Percentiles rank a stretch among this genome's conserved stretches.
Evolutionary conservation across 64 coral and sea anemone species (phyloP).

Genomic region (Stylophora pistillata): DNA sequence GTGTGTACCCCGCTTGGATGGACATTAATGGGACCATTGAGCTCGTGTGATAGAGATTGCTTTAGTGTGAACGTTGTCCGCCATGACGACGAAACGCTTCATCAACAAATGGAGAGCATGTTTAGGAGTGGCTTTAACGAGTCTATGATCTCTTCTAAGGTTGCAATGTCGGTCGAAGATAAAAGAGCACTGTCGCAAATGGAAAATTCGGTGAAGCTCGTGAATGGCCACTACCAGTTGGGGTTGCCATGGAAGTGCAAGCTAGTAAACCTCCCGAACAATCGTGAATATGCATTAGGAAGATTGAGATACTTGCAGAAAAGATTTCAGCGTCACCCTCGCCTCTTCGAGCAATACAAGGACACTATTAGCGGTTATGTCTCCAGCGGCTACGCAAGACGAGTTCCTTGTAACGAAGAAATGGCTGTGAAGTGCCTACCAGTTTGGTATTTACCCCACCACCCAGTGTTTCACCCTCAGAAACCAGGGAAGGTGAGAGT

Average conservation of each 20-base stretch:
- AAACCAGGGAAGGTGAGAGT: not conserved
- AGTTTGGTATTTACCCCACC: not conserved
- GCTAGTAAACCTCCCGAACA: not conserved
- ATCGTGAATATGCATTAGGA: not conserved
- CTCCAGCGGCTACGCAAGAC: not conserved
- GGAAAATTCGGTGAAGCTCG: not conserved
- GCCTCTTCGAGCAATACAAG: not conserved
- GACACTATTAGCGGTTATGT: constrained; percentile 14
- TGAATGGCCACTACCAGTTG: constrained; percentile 17
- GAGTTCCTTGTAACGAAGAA: not conserved
- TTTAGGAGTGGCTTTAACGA: constrained; percentile 15
- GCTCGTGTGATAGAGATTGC: not conserved
- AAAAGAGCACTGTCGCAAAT: constrained; percentile 5
- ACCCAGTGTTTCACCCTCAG: not conserved
- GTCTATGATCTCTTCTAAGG: not conserved
- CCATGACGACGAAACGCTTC: not conserved
- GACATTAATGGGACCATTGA: constrained; percentile 54
- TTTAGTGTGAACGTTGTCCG: constrained; percentile 39
- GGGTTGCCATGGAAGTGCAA: constrained; percentile 29
- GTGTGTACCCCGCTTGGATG: constrained; percentile 44
- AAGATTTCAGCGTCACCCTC: not conserved
- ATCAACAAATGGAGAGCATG: constrained; percentile 2
- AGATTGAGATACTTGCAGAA: not conserved
- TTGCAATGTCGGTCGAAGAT: constrained; percentile 10
- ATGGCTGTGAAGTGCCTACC: not conserved